phyloP scores from a whole-genome alignment of 2,797 vertebrate genomes.

The Calcarius lapponicus region DNA sequence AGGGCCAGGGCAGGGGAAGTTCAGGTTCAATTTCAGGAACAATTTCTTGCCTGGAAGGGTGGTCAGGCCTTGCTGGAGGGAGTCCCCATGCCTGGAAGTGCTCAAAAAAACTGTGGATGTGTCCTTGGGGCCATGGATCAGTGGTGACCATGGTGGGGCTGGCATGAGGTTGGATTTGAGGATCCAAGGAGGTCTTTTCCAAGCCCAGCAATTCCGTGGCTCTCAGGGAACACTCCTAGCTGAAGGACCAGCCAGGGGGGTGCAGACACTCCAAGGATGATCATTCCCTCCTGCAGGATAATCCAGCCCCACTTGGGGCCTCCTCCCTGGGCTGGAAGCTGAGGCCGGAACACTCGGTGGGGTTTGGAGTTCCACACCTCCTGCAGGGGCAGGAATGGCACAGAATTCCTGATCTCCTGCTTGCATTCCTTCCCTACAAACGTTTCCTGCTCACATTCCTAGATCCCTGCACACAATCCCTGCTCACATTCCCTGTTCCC shows the following conservation, averaged over 20 bases:
- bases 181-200: neutral
- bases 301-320: too few relatives aligned
- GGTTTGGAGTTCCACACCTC: neutral
- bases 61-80: neutral
- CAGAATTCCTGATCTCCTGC: neutral
- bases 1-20: too few relatives aligned
- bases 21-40: neutral
- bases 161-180: neutral
- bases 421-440: neutral
- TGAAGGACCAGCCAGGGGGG: neutral
- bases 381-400: neutral
- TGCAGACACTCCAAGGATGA: neutral
- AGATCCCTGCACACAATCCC: neutral
- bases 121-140: neutral
- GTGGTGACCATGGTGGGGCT: neutral
- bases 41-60: neutral
- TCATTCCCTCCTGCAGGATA: neutral
- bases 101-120: neutral
- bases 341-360: fast-evolving
- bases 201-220: neutral
- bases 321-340: neutral
- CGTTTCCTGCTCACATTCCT: neutral
- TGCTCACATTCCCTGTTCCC: neutral
- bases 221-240: neutral
- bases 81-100: neutral